Evolutionary conservation across 1,140 invertebrate genomes (phyloP), one percentile per base, ranked within the genome.

Genomic region (Calosoma granatense): DNA sequence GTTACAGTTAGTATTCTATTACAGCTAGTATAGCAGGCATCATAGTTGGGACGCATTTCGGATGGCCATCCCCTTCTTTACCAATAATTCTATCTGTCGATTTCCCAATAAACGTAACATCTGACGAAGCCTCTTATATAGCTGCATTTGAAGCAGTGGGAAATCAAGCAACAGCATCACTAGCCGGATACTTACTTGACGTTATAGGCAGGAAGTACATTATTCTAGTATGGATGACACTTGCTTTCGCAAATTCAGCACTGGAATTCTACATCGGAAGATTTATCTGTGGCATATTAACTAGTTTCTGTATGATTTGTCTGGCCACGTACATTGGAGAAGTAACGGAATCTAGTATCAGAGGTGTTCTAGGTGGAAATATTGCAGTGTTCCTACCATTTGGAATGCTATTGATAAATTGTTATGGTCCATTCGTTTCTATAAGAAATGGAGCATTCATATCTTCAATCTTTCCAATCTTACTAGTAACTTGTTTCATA

Each of bases 121-220:
- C 55, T 2, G 65, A 64, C 11, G 66, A 65, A 53, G 64, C 58
- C 9, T 67, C 65, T 2, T 67, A 65, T 54, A 63, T 68, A 1
- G 55, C 61, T 12, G 65, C 61, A 14, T 57, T 63, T 21, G 61
- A 56, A 2, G 41, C 61, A 11, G 67, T 88, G 4, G 92, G 92
- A 14, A 89, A 91, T 17, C 80, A 93, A 0, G 63, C 81, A 2
- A 91, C 89, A 15, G 92, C 91, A 3, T 84, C 85, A 2, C 70
- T 88, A 2, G 87, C 93, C 54, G 90, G 94, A 69, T 81, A 81
- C 57, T 66, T 92, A 12, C 55, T 61, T 4, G 64, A 67, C 51
- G 21, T 22, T 12, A 64, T 81, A 36, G 85, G 86, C 2, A 65
- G 85, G 30, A 84, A 80, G 66, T 55, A 61, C 1, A 75, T 80